Evolutionary conservation across 2,113 vertebrate species (phyloP).

Genomic region (Phasianus colchicus): DNA sequence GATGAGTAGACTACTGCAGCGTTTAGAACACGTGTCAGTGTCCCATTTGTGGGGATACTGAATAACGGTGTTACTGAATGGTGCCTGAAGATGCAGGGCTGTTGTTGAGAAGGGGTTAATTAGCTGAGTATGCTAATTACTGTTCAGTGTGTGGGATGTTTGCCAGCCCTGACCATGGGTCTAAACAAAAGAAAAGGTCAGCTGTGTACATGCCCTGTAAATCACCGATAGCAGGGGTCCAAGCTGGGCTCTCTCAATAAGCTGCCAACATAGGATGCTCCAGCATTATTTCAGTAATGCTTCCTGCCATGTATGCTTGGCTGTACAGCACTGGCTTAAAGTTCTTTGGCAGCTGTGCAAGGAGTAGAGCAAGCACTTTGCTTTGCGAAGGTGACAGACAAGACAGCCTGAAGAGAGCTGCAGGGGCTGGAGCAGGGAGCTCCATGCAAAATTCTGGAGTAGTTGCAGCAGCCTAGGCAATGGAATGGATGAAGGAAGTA

Average conservation of each 20-base stretch:
- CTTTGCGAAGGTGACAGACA: not conserved
- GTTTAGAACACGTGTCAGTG: not conserved
- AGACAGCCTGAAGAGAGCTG: not conserved
- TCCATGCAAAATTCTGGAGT: not conserved
- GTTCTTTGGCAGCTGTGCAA: not conserved
- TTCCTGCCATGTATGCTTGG: not conserved
- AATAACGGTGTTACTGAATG: not conserved
- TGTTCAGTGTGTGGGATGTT: not conserved
- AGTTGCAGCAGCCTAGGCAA: not conserved
- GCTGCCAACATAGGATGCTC: not conserved
- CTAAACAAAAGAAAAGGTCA: not conserved
- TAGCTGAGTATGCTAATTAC: not conserved
- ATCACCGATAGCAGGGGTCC: not conserved
- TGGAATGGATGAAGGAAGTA: not conserved
- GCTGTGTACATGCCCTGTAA: not conserved
- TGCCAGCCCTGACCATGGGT: not conserved
- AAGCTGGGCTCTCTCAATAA: not conserved
- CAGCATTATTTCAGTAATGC: not conserved
- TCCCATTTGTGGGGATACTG: not conserved
- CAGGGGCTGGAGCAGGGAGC: not conserved
- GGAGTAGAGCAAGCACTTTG: fast-evolving
- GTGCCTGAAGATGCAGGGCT: not conserved
- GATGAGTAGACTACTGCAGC: not conserved
- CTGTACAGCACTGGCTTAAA: not conserved
- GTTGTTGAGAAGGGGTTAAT: not conserved